These are phyloP conservation scores for Antitype chi DNA, from an alignment of 2,888 invertebrate genomes.

Conservation along the genomic window DNA sequence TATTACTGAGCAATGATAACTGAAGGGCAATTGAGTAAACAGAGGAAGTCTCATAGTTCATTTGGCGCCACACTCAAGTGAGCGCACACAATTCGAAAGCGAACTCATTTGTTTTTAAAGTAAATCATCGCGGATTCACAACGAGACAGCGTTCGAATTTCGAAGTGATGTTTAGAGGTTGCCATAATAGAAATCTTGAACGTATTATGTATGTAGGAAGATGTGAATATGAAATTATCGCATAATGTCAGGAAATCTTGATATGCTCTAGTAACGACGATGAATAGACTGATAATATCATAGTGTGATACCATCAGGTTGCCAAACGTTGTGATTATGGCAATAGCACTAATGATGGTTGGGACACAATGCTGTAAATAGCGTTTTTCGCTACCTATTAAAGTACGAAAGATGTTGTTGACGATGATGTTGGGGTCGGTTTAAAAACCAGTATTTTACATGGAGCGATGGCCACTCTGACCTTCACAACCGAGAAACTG, in stretches of 20 bases:
- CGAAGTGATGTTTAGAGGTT: not conserved
- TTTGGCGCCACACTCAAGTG: not conserved
- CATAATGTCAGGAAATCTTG: constrained; percentile 32
- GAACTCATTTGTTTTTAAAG: constrained; percentile 15
- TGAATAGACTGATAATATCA: constrained; percentile 40
- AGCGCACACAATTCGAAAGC: not conserved
- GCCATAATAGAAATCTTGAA: constrained; percentile 8
- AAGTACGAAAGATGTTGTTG: no score
- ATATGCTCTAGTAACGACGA: constrained; percentile 30
- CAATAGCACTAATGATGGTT: constrained; percentile 9
- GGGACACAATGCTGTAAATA: not conserved
- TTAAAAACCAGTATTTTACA: no score
- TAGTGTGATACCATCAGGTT: constrained; percentile 31
- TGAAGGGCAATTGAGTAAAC: constrained; percentile 23
- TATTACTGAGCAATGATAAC: constrained; percentile 7
- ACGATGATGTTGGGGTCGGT: no score
- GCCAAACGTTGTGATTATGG: constrained; percentile 34
- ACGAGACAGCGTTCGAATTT: constrained; percentile 11
- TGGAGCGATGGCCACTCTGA: no score
- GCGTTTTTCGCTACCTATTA: no score
- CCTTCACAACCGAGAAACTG: no score
- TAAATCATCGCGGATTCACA: not conserved
- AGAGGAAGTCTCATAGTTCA: not conserved
- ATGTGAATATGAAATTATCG: constrained; percentile 19
- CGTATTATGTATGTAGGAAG: constrained; percentile 9